Base-by-base conservation (phyloP, 2,888 invertebrate genomes). In the Thymelicus sylvestris region DNA sequence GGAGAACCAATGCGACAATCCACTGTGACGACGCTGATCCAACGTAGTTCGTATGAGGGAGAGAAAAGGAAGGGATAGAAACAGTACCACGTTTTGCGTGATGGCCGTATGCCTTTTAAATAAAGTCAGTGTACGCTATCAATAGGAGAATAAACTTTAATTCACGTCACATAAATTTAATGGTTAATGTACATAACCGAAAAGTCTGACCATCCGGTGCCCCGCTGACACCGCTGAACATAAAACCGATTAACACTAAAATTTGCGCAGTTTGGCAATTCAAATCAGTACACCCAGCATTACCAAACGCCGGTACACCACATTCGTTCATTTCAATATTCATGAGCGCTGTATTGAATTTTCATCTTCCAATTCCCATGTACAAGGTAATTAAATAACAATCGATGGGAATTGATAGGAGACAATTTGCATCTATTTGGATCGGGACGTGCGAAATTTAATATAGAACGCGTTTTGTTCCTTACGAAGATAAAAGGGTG, bases 371-470 rank as follows among this genome's bases (percentile, higher is more conserved):
- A 63, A 69, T 62, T 63, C 55, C 55, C 68, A 55, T 61, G 67
- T 62, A 55, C 68, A 63, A 24, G 62, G 55, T 62, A 62, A 68
- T 68, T 62, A 62, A 62, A 68, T 62, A 62, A 61, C 62, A 62
- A 62, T 68, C 62, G 68, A 68, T 68, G 67, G 47, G 61, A 67
- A 67, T 67, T 67, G 61, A 67, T 67, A 67, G 67, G 48, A 59
- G 59, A 64, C 64, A 59, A 64, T 69, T 69, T 69, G 69, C 69
- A 64, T 69, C 44, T 64, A 64, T 63, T 63, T 67, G 47, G 57
- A 10, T 57, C 6, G 19, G 55, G 24, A 38, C 38, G 50, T 13
- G 39, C 52, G 13, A 47, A 57, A 57, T 57, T 13, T 31, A 38
- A 57, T 57, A 57, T 38, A 31, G 19, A 24, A 24, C 38, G 57